Conservation (phyloP, 2,888 invertebrate genomes). For the Phorcus lineatus region DNA sequence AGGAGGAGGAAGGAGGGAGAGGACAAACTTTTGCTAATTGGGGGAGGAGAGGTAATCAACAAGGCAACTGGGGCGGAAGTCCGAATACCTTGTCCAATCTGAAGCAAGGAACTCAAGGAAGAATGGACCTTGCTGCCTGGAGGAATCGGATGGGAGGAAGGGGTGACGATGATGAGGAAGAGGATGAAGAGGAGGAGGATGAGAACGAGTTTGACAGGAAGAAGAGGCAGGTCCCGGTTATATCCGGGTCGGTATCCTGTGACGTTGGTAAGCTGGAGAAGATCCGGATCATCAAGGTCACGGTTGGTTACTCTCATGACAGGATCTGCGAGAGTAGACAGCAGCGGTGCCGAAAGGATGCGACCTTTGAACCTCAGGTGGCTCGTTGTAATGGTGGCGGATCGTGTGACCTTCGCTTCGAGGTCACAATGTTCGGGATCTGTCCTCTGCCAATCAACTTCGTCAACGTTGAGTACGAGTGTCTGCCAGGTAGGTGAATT, state of each 20-base stretch:
- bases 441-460: constrained; percentile 14
- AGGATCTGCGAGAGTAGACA: not conserved
- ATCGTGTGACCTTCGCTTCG: constrained; percentile 5
- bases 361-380: not conserved
- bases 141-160: not conserved
- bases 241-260: not conserved
- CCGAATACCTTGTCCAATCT: not conserved
- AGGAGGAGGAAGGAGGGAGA: constrained; percentile 6
- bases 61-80: not conserved
- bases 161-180: constrained; percentile 19
- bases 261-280: not conserved
- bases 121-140: not conserved
- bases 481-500: constrained; percentile 16
- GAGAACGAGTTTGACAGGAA: constrained; percentile 15
- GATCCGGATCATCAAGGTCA: not conserved
- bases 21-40: not conserved
- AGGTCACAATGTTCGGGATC: not conserved
- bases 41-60: no score
- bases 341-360: not conserved
- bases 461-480: constrained; percentile 27
- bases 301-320: not conserved
- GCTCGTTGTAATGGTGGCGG: constrained; percentile 9
- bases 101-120: not conserved
- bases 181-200: constrained; percentile 22
- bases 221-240: not conserved